Conservation (phyloP, 2,888 invertebrate species). For the Mayetiola destructor region DNA sequence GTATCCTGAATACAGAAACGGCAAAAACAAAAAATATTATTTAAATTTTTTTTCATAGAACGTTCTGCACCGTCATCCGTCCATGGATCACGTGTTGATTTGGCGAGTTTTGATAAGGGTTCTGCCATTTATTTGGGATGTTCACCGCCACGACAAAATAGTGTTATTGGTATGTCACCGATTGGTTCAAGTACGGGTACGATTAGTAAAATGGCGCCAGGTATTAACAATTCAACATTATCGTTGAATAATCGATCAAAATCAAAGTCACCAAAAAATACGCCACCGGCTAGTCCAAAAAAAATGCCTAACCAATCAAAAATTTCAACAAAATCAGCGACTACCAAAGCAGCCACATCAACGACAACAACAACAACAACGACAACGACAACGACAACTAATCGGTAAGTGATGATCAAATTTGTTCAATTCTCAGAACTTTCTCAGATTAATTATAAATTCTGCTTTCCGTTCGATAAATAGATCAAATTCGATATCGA, state of each 20-base stretch:
- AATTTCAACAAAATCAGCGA: not conserved
- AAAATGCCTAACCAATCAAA: conserved; percentile 41
- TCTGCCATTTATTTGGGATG: conserved; percentile 47
- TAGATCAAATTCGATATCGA: too few relatives aligned
- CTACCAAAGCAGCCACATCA: not conserved
- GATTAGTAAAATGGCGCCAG: not conserved
- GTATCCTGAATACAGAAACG: conserved; percentile 18
- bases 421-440: too few relatives aligned
- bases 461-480: too few relatives aligned
- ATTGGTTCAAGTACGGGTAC: not conserved
- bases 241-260: conserved; percentile 38
- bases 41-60: conserved; percentile 23
- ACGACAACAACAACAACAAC: not conserved
- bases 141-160: conserved; percentile 27
- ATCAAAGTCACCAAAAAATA: conserved; percentile 55
- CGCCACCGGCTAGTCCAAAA: conserved; percentile 62
- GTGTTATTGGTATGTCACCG: conserved; percentile 28
- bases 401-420: not conserved
- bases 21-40: not conserved
- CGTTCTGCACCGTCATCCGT: conserved; percentile 60
- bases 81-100: conserved; percentile 54
- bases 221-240: not conserved
- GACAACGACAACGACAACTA: not conserved
- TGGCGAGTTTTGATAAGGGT: conserved; percentile 42
- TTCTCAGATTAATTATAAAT: too few relatives aligned